A percentile compares a stretch with the other conserved stretches of the same genome.
phyloP scores from a whole-genome alignment of 2,797 vertebrate species.

The Gymnodraco acuticeps region DNA sequence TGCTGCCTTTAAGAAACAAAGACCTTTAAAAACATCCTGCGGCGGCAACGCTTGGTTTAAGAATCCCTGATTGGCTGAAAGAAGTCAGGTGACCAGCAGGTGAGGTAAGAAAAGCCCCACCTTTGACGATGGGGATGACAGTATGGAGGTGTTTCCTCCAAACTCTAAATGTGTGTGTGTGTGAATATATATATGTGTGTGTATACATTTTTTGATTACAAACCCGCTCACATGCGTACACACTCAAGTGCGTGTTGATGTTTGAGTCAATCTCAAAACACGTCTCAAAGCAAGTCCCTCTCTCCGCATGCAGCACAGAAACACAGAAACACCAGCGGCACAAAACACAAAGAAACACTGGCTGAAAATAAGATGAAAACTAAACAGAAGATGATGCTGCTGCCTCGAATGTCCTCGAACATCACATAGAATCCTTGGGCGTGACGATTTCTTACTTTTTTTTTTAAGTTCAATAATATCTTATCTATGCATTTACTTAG shows the following conservation, averaged over 20 bases:
- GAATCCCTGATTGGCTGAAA: conserved; percentile 90
- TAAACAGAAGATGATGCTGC: conserved; percentile 70
- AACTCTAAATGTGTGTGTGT: conserved; percentile 54
- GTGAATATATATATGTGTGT: conserved; percentile 22
- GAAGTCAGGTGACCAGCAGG: conserved; percentile 88
- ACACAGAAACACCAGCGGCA: conserved; percentile 70
- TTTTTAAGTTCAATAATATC: conserved; percentile 79
- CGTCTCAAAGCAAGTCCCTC: conserved; percentile 67
- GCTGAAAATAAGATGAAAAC: conserved; percentile 65
- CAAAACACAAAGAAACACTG: conserved; percentile 59
- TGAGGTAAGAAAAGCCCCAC: conserved; percentile 85
- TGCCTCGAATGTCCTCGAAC: conserved; percentile 81
- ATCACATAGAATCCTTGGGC: conserved; percentile 84
- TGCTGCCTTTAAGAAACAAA: conserved; percentile 74
- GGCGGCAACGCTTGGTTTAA: conserved; percentile 81
- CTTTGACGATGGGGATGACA: conserved; percentile 73
- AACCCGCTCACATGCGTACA: conserved; percentile 71
- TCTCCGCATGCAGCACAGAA: conserved; percentile 81
- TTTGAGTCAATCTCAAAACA: conserved; percentile 70
- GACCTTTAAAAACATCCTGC: conserved; percentile 78
- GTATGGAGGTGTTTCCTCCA: conserved; percentile 71
- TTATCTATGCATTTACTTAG: conserved; percentile 81
- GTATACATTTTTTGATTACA: conserved; percentile 69
- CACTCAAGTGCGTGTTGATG: conserved; percentile 65
- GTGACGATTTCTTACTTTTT: conserved; percentile 68